Evolutionary conservation across 2,113 vertebrate species (phyloP).

Genomic region (Chlamydotis undulata): DNA sequence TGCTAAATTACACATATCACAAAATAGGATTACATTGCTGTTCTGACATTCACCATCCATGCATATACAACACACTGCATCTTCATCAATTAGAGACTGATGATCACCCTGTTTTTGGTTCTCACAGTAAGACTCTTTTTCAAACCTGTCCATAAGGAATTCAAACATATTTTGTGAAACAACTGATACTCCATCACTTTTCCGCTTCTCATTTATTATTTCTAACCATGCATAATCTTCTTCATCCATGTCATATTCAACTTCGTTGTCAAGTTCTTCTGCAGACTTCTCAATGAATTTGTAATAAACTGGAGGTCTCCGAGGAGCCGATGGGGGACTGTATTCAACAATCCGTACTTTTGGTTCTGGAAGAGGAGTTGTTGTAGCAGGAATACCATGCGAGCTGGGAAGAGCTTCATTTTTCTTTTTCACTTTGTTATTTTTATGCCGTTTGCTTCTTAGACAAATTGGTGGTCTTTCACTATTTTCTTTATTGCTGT

Average conservation of each 20-base stretch:
- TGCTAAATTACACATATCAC: constrained; percentile 93
- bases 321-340: constrained; percentile 89
- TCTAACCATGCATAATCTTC: constrained; percentile 98
- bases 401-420: constrained; percentile 79
- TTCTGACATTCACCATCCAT: constrained; percentile 95
- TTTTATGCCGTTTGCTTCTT: constrained; percentile 87
- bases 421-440: constrained; percentile 87
- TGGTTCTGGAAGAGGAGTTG: constrained; percentile 84
- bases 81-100: constrained; percentile 89
- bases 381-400: constrained; percentile 70
- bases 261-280: constrained; percentile 94
- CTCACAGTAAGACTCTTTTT: constrained; percentile 92
- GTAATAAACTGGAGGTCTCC: constrained; percentile 85
- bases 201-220: constrained; percentile 90
- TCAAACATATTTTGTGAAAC: constrained; percentile 95
- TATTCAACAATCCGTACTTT: constrained; percentile 93
- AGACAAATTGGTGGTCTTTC: constrained; percentile 86
- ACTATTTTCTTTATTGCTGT: constrained; percentile 96
- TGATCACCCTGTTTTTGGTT: constrained; percentile 89
- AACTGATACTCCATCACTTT: constrained; percentile 86
- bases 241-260: constrained; percentile 99
- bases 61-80: constrained; percentile 96
- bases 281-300: constrained; percentile 90
- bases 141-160: constrained; percentile 95
- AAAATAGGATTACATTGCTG: constrained; percentile 97